Evolutionary conservation across 2,888 invertebrate genomes (phyloP).

Genomic region (Cetonia aurata): DNA sequence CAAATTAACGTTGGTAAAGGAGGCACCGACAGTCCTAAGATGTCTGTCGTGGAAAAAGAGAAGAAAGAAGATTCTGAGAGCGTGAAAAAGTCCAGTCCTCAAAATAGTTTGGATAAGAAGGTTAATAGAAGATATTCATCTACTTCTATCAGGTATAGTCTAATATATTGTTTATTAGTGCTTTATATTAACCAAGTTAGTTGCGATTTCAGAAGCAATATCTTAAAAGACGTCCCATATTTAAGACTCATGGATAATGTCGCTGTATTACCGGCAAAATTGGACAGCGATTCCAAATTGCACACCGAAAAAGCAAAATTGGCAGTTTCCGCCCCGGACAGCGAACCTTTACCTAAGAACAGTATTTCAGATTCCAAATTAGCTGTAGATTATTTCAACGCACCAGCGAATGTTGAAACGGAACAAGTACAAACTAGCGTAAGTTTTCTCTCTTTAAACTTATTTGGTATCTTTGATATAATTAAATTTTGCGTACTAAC

Average conservation of each 20-base stretch:
- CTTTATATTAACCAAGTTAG: background rate
- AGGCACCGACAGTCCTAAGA: slow-evolving; percentile 51
- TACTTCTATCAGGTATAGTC: slow-evolving; percentile 70
- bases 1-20: slow-evolving; percentile 49
- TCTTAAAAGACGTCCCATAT: slow-evolving; percentile 79
- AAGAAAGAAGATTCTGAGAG: slow-evolving; percentile 47
- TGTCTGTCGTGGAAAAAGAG: slow-evolving; percentile 44
- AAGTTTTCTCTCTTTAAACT: slow-evolving; percentile 25
- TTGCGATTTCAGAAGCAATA: slow-evolving; percentile 55
- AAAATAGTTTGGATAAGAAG: slow-evolving; percentile 59
- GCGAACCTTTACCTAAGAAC: slow-evolving; percentile 76
- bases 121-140: slow-evolving; percentile 74
- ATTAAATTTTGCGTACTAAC: no score
- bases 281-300: slow-evolving; percentile 79
- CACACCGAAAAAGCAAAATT: slow-evolving; percentile 69
- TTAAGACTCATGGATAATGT: slow-evolving; percentile 80
- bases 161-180: background rate
- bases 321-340: slow-evolving; percentile 65
- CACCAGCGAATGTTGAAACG: slow-evolving; percentile 60
- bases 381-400: slow-evolving; percentile 80
- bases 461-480: no score
- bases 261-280: slow-evolving; percentile 67
- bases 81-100: slow-evolving; percentile 65
- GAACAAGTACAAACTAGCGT: slow-evolving; percentile 60
- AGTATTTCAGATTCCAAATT: slow-evolving; percentile 89